Evolutionary conservation across 2,113 vertebrate species (phyloP), one percentile per base, ranked within the genome.

Genomic region (Sinocyclocheilus grahami): DNA sequence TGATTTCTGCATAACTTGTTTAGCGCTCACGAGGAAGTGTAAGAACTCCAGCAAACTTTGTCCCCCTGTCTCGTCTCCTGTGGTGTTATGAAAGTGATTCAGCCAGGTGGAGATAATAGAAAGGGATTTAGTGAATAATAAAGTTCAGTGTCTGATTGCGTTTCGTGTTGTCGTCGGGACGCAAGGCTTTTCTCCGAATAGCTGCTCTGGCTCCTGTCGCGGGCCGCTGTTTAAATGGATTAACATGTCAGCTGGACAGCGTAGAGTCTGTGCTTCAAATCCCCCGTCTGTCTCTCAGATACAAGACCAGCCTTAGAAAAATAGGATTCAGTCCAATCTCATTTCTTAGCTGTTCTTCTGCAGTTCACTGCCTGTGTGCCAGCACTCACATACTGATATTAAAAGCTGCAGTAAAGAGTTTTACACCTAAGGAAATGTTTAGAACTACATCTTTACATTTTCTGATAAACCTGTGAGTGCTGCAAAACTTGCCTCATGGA

Each of bases 201-300:
- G 39, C 69, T 48, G 67, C 74, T 72, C 51, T 18, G 18, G 67
- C 27, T 60, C 5, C 42, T 24, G 39, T 62, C 12, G 39, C 2
- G 69, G 53, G 37, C 71, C 16, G 4, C 74, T 51, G 87, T 91
- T 92, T 92, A 94, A 94, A 94, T 90, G 91, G 92, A 94, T 94
- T 93, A 94, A 91, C 88, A 93, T 91, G 92, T 94, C 93, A 94
- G 93, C 90, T 89, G 92, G 91, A 94, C 91, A 91, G 91, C 90
- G 1, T 48, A 75, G 46, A 91, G 91, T 91, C 89, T 86, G 77
- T 91, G 89, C 92, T 91, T 95, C 93, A 94, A 95, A 93, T 93
- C 93, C 91, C 30, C 37, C 2, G 85, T 74, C 90, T 92, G 92
- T 90, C 89, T 87, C 89, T 92, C 92, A 90, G n/a, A 53, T 60